Evolutionary conservation across 2,113 vertebrate genomes (phyloP).

Genomic region (Anser brachyrhynchus): DNA sequence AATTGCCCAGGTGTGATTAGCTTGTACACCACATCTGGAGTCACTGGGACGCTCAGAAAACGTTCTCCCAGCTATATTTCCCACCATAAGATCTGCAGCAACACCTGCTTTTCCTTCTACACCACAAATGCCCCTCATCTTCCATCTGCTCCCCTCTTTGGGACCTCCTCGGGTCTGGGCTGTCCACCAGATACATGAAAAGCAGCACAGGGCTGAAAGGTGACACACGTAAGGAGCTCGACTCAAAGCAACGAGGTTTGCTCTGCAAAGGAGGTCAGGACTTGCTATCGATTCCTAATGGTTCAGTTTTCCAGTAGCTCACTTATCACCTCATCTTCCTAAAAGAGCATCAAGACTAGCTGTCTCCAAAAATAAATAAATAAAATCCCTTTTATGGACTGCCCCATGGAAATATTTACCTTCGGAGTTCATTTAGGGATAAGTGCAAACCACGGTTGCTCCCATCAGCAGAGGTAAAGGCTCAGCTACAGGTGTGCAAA

Average conservation of each 20-base stretch:
- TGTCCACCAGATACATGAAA: background rate
- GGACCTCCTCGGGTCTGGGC: background rate
- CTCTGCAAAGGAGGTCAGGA: background rate
- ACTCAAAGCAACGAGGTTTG: background rate
- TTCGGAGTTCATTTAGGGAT: background rate
- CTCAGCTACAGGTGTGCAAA: background rate
- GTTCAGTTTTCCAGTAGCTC: background rate
- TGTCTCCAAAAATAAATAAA: background rate
- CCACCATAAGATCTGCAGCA: background rate
- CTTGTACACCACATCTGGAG: background rate
- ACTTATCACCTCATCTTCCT: background rate
- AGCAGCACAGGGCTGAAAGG: background rate
- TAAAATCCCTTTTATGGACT: background rate
- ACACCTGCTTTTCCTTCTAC: background rate
- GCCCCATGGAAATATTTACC: background rate
- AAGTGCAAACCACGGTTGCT: background rate
- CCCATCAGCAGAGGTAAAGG: background rate
- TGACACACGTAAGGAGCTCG: rapidly evolving
- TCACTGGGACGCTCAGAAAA: background rate
- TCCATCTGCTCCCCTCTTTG: background rate
- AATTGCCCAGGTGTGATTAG: background rate
- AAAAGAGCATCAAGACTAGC: background rate
- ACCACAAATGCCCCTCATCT: background rate
- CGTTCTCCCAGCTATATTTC: background rate
- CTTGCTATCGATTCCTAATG: background rate